Evolutionary conservation across 2,888 invertebrate species (phyloP).

Genomic region (Tenthredo distinguenda): DNA sequence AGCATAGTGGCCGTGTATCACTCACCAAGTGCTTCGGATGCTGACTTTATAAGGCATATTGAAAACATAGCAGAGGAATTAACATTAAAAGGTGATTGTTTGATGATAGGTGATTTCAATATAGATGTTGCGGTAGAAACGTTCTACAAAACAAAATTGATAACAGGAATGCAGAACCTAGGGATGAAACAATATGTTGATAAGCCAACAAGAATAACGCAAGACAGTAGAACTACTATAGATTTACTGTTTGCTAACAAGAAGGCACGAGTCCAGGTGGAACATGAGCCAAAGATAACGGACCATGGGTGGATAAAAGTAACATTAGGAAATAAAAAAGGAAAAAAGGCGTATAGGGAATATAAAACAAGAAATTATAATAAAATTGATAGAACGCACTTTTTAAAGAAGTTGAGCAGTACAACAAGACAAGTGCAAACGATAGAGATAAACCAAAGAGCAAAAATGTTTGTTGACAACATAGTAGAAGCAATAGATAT

Average conservation of each 20-base stretch:
- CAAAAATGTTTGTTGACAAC: neutral
- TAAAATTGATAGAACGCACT: too few relatives aligned
- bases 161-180: neutral
- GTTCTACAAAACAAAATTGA: slow-evolving; percentile 1
- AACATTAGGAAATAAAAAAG: too few relatives aligned
- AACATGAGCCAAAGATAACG: too few relatives aligned
- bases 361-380: too few relatives aligned
- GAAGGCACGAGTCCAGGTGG: too few relatives aligned
- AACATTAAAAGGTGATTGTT: neutral
- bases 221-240: too few relatives aligned
- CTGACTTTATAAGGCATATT: neutral
- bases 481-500: neutral
- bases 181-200: slow-evolving; percentile 43
- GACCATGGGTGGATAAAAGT: too few relatives aligned
- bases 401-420: too few relatives aligned
- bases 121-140: neutral
- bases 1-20: neutral
- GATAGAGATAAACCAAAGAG: too few relatives aligned
- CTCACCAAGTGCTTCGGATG: slow-evolving; percentile 19
- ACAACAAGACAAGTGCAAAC: too few relatives aligned
- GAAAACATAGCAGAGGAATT: neutral
- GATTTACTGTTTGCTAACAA: too few relatives aligned
- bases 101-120: slow-evolving; percentile 32
- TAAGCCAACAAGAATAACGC: neutral
- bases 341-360: too few relatives aligned